phyloP scores from a whole-genome alignment of 2,113 vertebrate genomes.

The Tretioscincus oriximinensis region DNA sequence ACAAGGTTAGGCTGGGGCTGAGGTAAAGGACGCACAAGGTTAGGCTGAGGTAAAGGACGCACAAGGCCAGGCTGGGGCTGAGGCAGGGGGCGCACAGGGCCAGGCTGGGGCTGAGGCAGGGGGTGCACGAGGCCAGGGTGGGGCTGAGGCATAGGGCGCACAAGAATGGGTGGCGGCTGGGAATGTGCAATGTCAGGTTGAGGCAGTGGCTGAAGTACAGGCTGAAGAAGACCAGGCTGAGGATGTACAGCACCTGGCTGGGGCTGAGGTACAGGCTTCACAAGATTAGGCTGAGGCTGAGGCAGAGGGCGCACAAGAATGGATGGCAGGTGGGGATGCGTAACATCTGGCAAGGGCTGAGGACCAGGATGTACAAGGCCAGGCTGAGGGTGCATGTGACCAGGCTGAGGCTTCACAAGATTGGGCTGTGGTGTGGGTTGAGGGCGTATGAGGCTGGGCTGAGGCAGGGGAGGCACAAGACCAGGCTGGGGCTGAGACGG shows the following conservation, averaged over 20 bases:
- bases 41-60: too few relatives aligned
- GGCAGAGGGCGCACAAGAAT: neutral
- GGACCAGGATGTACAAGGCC: neutral
- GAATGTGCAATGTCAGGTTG: neutral
- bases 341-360: neutral
- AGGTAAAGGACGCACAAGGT: too few relatives aligned
- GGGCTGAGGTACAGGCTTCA: too few relatives aligned
- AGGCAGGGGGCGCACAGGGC: too few relatives aligned
- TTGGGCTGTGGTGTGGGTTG: fast-evolving
- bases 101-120: too few relatives aligned
- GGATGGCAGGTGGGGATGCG: too few relatives aligned
- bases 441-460: neutral
- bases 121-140: too few relatives aligned
- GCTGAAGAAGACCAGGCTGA: neutral
- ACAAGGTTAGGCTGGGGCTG: too few relatives aligned
- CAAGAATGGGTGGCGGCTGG: too few relatives aligned
- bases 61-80: too few relatives aligned
- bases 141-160: too few relatives aligned
- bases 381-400: neutral
- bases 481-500: neutral
- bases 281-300: fast-evolving
- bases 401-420: neutral
- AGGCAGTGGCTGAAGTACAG: fast-evolving
- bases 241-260: neutral
- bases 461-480: neutral